Base-by-base conservation (phyloP, 2,888 invertebrate species). In the Harpagoxenus sublaevis region DNA sequence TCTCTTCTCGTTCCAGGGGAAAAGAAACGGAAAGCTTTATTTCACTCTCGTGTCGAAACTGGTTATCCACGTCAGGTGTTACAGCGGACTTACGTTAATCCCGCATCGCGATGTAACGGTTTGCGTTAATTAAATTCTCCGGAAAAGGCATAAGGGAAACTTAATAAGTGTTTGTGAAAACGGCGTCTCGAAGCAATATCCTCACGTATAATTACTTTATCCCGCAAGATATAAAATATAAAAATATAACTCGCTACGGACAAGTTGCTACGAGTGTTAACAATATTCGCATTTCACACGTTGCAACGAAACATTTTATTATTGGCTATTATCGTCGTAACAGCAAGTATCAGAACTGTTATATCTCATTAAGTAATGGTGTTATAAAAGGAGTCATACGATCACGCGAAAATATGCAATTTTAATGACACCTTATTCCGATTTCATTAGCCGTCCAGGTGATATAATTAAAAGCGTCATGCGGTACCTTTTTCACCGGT, bases 1-100 rank as follows among this genome's bases (percentile, higher is more conserved):
- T 12, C 68, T 87, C 48, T 82, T 84, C 83, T 84, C 75, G 84
- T 88, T 84, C 78, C 83, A 39, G 57, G 23, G 55, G 63, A 28
- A 74, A 86, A 88, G 85, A 90, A 90, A 88, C 83, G 87, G 86
- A 87, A 90, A 87, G 87, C 86, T 84, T 85, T 83, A 68, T 84
- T 88, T 91, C 85, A 68, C 86, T 83, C 84, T 84, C 78, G 68
- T 45, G 68, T 71, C 88, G 78, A 87, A 85, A 83, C 84, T 90
- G 73, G 83, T 82, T 84, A 79, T 83, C 74, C 77, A 51, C 45
- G 85, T 68, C 55, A 39, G 60, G 10, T 51, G 53, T 75, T 48
- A 23, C 75, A 23, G 51, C 48, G 12, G 12, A 45, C 45, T 77
- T 57, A 66, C 51, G 45, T 83, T 45, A 28, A 74, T 39, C 60